Base-by-base conservation (phyloP, 2,888 invertebrate genomes). In the Linnaemya vulpina region DNA sequence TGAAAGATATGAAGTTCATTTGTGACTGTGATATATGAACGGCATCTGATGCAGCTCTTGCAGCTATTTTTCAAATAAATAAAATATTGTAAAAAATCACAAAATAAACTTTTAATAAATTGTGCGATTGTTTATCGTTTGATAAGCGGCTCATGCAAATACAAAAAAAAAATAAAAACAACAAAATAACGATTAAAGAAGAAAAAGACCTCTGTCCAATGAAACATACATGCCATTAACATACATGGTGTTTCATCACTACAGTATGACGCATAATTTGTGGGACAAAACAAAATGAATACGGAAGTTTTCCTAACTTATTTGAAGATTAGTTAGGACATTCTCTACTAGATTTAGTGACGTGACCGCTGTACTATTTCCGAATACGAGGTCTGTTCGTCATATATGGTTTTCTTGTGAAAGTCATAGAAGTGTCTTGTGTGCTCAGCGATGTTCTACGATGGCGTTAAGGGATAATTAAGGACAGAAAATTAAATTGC, bases 51-150 rank as follows among this genome's bases (percentile, higher is more conserved):
- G 67, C 71, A 62, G 71, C 60, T 53, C 49, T 80, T n/a, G 60
- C 65, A 62, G 67, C 71, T 46, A 76, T 77, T 84, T 84, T 73
- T 76, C 84, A 84, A 38, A 65, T 51, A 67, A 11, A 70, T n/a
- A 49, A 78, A 83, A 60, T 63, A 49, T 51, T 65, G 51, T 51
- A 43, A 58, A 76, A 65, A 68, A 40, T 63, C 60, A 46, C n/a
- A 46, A 51, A 71, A 73, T 55, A 43, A 40, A 81, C 70, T 46
- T 77, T 84, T 75, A 77, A 82, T 82, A 82, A 85, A 78, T 79
- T 82, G 65, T 71, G 67, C 46, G 82, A 82, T 85, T 85, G 75
- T 75, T 82, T 82, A 79, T 85, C 78, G 67, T 78, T 75, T 73
- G 85, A 85, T 85, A 85, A 82, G 65, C 30, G 40, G 65, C 68